Evolutionary conservation across 1,140 invertebrate genomes (phyloP).

Genomic region (Gonioctena quinquepunctata): DNA sequence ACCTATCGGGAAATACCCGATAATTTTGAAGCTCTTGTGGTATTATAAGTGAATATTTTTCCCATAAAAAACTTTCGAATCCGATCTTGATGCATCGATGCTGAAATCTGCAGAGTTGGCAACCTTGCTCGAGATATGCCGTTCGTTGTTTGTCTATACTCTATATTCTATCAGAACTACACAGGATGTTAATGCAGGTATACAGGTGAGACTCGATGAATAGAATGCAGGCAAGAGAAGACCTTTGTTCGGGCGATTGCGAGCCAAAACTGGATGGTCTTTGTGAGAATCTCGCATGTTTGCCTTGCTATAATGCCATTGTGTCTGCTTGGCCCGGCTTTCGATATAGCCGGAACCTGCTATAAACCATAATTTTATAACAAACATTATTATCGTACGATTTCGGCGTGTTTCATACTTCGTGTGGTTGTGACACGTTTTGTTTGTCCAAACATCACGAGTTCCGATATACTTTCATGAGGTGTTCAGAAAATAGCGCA

Average conservation of each 20-base stretch:
- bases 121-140: not conserved
- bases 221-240: slow-evolving; percentile 45
- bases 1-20: no score
- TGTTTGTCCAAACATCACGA: not conserved
- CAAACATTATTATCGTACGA: slow-evolving; percentile 11
- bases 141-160: slow-evolving; percentile 6
- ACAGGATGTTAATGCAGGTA: slow-evolving; percentile 47
- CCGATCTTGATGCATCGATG: no score
- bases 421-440: not conserved
- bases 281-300: slow-evolving; percentile 27
- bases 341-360: slow-evolving; percentile 5
- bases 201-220: slow-evolving; percentile 45
- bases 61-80: no score
- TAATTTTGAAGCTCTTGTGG: no score
- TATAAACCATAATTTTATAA: slow-evolving; percentile 8
- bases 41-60: no score
- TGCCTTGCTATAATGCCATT: slow-evolving; percentile 23
- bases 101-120: no score
- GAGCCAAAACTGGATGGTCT: slow-evolving; percentile 27
- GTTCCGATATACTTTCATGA: no score
- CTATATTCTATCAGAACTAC: slow-evolving; percentile 11
- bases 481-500: no score
- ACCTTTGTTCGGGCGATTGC: slow-evolving; percentile 40
- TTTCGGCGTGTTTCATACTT: not conserved
- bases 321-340: slow-evolving; percentile 12